Evolutionary conservation across 2,113 vertebrate species (phyloP).

Genomic region (Antigone vipio): DNA sequence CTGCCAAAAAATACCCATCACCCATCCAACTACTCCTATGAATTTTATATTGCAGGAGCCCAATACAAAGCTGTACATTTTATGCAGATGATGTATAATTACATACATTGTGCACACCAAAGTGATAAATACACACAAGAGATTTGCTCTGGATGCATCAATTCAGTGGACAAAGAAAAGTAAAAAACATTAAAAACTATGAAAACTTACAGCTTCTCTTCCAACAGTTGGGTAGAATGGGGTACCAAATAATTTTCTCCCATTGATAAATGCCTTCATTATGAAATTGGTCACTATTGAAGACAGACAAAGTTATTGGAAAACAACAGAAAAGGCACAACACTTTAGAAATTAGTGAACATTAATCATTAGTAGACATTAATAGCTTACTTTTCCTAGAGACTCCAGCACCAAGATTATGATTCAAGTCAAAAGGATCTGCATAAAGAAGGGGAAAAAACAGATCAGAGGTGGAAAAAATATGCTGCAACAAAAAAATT

Average conservation of each 20-base stretch:
- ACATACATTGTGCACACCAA: background rate
- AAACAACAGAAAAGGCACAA: background rate
- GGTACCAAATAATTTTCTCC: constrained; percentile 93
- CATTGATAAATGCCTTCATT: constrained; percentile 99
- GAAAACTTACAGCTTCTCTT: constrained; percentile 87
- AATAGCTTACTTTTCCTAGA: constrained; percentile 94
- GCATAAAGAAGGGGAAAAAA: constrained; percentile 6
- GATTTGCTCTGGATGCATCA: background rate
- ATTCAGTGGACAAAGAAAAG: background rate
- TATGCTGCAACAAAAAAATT: background rate
- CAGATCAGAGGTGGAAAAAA: background rate
- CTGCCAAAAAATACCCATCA: background rate
- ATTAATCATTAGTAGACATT: background rate
- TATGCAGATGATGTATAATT: background rate
- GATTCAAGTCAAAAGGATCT: constrained; percentile 99
- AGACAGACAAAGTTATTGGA: constrained; percentile 40
- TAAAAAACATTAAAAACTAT: background rate
- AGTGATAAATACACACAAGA: background rate
- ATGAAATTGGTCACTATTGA: constrained; percentile 98
- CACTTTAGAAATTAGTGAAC: background rate
- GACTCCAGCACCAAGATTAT: constrained; percentile 98
- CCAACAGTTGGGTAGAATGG: constrained; percentile 89
- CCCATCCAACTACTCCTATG: background rate
- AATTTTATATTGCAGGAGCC: background rate
- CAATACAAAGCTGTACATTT: background rate